Base-by-base conservation (phyloP, 2,888 invertebrate species). In the Drosophila heteroneura region DNA sequence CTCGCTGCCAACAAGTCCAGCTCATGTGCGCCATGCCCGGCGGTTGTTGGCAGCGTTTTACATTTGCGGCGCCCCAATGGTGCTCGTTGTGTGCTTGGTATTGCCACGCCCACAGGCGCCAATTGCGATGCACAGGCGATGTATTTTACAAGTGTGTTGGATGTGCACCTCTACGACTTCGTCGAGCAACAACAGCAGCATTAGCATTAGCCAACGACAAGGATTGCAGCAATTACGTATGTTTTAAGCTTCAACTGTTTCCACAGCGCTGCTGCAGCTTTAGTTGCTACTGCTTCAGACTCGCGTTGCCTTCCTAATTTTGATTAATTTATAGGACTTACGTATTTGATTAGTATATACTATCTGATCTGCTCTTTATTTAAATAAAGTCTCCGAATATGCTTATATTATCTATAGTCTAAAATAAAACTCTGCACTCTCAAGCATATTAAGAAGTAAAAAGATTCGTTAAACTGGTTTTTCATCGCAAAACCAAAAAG, bases 51-150 rank as follows among this genome's bases (percentile, higher is more conserved):
- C 75, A 83, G 90, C 35, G 74, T 90, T 0, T 59, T 87, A 0
- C 90, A 89, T 6, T 53, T 89, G 57, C 49, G 72, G 12, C 78
- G 78, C 0, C 70, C 74, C 39, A 69, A 70, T 19, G 86, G 86
- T 22, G 52, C n/a, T 0, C 84, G 89, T n/a, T 87, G 87, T 54
- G 87, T 80, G 5, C 44, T 87, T 33, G 87, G 63, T 32, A 32
- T 87, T 33, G 89, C 89, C 77, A 86, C 87, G 73, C 84, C 90
- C 73, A 86, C 89, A 3, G 70, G 67, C 37, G 61, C 32, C 28
- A 60, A 58, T 0, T 89, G 90, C 16, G 41, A 65, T 0, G 70
- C 65, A 0, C 49, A 63, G 5, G 32, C 22, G 0, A 79, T 89
- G 80, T 90, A 82, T 44, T 87, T 44, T 7, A 85, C 85, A 5